Evolutionary conservation across 1,140 invertebrate species (phyloP).

Genomic region (Homalodisca vitripennis): DNA sequence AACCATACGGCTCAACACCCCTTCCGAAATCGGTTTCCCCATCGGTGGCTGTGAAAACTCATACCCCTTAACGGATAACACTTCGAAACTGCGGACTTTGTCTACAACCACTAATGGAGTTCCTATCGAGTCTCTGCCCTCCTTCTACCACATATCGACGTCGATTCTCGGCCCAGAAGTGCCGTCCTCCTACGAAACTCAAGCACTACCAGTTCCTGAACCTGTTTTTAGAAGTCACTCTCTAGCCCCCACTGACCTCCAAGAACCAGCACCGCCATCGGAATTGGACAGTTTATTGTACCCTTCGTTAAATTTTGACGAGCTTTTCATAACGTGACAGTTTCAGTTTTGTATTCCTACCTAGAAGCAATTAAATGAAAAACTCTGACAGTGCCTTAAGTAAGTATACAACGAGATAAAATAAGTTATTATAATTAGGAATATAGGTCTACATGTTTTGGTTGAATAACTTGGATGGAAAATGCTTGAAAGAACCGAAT

Average conservation of each 20-base stretch:
- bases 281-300: conserved; percentile 20
- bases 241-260: background rate
- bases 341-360: too few species aligned
- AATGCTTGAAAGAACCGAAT: too few species aligned
- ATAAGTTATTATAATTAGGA: too few species aligned
- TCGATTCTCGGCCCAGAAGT: background rate
- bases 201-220: background rate
- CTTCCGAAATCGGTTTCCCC: background rate
- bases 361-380: too few species aligned
- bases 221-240: background rate
- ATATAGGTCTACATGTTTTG: too few species aligned
- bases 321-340: conserved; percentile 21
- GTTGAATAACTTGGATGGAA: too few species aligned
- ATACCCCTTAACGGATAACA: background rate
- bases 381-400: too few species aligned
- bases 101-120: background rate
- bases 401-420: too few species aligned
- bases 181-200: background rate
- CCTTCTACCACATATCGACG: background rate
- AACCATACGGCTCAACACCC: background rate
- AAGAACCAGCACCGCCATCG: background rate
- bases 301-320: conserved; percentile 5
- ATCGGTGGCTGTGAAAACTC: background rate
- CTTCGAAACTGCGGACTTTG: background rate
- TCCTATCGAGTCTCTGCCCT: background rate